Conservation (phyloP, 2,113 vertebrate species). For the Spermophilus dauricus region DNA sequence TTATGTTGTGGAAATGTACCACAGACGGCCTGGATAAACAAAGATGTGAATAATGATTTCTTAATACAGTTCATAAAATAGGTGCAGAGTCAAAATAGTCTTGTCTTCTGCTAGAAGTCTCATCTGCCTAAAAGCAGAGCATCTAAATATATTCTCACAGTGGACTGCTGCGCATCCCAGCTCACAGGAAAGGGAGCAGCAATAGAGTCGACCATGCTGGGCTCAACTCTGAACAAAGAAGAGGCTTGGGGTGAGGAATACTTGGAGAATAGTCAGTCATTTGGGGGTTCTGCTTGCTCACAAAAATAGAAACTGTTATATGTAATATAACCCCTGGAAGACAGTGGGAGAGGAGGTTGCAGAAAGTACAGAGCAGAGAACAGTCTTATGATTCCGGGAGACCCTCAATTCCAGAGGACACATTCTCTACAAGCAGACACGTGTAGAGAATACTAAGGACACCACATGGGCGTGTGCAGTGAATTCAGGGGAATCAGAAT, state of each 20-base stretch:
- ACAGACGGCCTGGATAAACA: background rate
- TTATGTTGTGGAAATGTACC: background rate
- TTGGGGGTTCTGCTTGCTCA: background rate
- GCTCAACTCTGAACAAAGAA: background rate
- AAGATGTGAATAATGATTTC: background rate
- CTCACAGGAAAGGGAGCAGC: background rate
- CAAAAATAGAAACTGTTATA: background rate
- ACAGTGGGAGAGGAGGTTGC: background rate
- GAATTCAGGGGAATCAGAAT: background rate
- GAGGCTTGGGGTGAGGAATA: background rate
- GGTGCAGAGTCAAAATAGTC: background rate
- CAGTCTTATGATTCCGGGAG: background rate
- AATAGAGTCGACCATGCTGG: accelerated
- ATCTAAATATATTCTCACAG: background rate
- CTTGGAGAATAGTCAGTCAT: background rate
- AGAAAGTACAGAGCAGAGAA: background rate
- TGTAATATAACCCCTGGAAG: accelerated
- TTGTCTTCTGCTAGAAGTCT: background rate
- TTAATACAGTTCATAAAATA: constrained; percentile 14
- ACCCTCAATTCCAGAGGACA: background rate
- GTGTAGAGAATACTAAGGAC: background rate
- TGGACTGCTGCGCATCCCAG: background rate
- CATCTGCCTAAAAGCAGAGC: background rate
- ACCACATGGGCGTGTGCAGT: background rate
- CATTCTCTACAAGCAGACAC: background rate